Evolutionary conservation across 2,113 vertebrate species (phyloP), one percentile per base, ranked within the genome.

Genomic region (Bubo scandiacus): DNA sequence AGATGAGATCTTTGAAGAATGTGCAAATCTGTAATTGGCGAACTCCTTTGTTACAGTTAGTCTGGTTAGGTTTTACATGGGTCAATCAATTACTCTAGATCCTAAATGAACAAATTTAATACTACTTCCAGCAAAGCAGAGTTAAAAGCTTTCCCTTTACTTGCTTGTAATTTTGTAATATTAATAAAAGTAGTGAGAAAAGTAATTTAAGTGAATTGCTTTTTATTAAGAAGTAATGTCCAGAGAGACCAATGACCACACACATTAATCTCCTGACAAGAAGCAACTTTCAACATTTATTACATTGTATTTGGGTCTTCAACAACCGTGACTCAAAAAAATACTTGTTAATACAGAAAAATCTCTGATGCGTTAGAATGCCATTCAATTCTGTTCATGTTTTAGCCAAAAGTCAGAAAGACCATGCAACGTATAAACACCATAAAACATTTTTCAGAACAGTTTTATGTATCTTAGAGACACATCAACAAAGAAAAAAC

Each of bases 201-300:
- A 96, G 72, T 67, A 68, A 92, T 91, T 91, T 92, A 87, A 74
- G 59, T 91, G 96, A 93, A 92, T 93, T 94, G 42, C 29, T 97
- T 97, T 87, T 85, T 95, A 93, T 94, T 95, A 82, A 92, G 93
- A 88, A 42, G 61, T 87, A 81, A 66, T 57, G 74, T 81, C 59
- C 68, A 75, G 73, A 84, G 45, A 86, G 59, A 90, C 68, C 88
- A 68, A 34, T 91, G 89, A 88, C 32, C 79, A 88, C 38, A 86
- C 32, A 45, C 20, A 93, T 82, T 95, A 68, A 92, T 96, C 74
- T 94, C 72, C 77, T 86, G 66, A 90, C 57, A 88, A 82, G 67
- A 79, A 93, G 10, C n/a, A 91, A 52, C 40, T 94, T 90, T 72
- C 19, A 91, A 57, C 42, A 78, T 71, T 87, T 89, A 79, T 84